Percentiles rank a stretch among this genome's conserved stretches.
phyloP scores from a whole-genome alignment of 2,113 vertebrate genomes.

The Embiotoca jacksoni region DNA sequence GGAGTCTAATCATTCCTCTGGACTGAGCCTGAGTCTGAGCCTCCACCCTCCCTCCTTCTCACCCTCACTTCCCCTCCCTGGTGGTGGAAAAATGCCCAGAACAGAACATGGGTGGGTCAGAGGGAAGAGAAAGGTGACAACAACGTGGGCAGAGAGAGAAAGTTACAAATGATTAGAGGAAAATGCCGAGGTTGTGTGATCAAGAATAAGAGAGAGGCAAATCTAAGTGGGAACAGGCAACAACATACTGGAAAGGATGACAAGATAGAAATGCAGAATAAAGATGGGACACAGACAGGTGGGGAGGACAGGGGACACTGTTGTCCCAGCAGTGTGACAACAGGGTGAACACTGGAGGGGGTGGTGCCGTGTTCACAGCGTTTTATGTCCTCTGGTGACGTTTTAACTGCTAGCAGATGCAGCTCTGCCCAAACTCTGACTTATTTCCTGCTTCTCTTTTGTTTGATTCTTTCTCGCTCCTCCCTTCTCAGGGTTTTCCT shows the following conservation, averaged over 20 bases:
- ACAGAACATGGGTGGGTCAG: slow-evolving; percentile 14
- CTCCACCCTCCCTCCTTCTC: neutral
- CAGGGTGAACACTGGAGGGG: slow-evolving; percentile 29
- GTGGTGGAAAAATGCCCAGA: slow-evolving; percentile 54
- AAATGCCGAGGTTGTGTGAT: slow-evolving; percentile 1
- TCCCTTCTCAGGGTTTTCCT: neutral
- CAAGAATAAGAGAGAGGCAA: neutral
- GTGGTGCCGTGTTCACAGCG: slow-evolving; percentile 37
- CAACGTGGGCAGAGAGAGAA: slow-evolving; percentile 24
- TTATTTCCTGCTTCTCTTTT: slow-evolving; percentile 70
- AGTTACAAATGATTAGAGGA: neutral
- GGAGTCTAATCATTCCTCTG: slow-evolving; percentile 47
- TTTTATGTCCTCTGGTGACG: slow-evolving; percentile 68
- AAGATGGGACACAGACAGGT: slow-evolving; percentile 16
- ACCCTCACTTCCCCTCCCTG: slow-evolving; percentile 19
- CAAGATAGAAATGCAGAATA: neutral
- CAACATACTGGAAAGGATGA: neutral
- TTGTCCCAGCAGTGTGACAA: slow-evolving; percentile 50
- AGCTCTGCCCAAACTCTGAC: slow-evolving; percentile 63
- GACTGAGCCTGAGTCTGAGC: slow-evolving; percentile 19
- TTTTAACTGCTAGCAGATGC: slow-evolving; percentile 81
- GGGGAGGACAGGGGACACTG: slow-evolving; percentile 39
- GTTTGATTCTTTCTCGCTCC: slow-evolving; percentile 1
- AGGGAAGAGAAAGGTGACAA: slow-evolving; percentile 7
- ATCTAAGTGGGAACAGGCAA: neutral